Percentiles rank a stretch among this genome's conserved stretches.
Evolutionary conservation across 2,113 vertebrate species (phyloP).

Genomic region (Odobenus rosmarus): DNA sequence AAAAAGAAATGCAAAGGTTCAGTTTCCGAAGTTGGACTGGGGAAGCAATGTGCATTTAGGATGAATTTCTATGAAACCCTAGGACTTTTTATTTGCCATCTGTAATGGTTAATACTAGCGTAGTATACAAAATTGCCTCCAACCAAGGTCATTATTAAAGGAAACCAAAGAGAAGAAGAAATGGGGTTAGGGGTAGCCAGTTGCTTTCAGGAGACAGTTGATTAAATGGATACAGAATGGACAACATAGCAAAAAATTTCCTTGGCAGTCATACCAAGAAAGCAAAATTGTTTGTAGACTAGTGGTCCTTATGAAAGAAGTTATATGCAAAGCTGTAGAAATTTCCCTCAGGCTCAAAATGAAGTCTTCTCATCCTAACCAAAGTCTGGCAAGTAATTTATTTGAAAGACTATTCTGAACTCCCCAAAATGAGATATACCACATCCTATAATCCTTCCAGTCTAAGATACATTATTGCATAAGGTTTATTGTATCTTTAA

Average conservation of each 20-base stretch:
- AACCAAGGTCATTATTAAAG: neutral
- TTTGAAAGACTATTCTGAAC: neutral
- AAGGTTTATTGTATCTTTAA: neutral
- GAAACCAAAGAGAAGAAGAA: neutral
- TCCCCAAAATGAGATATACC: neutral
- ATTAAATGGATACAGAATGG: neutral
- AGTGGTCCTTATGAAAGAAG: neutral
- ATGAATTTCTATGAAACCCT: neutral
- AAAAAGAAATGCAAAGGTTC: neutral
- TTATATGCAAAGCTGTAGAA: neutral
- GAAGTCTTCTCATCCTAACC: neutral
- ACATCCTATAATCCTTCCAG: neutral
- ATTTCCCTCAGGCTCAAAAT: conserved; percentile 5
- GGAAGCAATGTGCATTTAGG: neutral
- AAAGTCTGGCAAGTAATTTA: conserved; percentile 30
- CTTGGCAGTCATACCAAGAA: neutral
- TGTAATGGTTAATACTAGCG: neutral
- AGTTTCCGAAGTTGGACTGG: neutral
- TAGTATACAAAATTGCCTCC: neutral
- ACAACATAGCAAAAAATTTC: neutral
- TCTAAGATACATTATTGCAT: neutral
- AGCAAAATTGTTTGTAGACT: neutral
- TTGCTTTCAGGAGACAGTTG: neutral
- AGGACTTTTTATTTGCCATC: neutral
- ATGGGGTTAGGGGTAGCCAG: neutral